Evolutionary conservation across 2,888 invertebrate species (phyloP), one percentile per base, ranked within the genome.

Genomic region (Linnaemya tessellans): DNA sequence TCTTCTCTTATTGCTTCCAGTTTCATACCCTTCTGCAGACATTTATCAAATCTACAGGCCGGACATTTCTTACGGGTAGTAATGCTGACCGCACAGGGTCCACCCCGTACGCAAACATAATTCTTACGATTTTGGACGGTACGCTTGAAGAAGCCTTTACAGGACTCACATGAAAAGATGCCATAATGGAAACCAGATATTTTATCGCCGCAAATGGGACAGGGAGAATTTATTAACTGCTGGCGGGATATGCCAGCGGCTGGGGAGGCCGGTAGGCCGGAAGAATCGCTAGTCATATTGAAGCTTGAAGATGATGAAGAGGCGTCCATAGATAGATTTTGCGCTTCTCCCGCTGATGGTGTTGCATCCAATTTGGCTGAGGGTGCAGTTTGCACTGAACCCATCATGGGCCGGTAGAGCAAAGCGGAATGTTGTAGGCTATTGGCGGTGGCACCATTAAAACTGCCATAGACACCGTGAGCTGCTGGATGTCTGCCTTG

Each of bases 111-210:
- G 91, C 99, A 99, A 90, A 98, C 97, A 93, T 98, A 99, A 92
- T 98, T 97, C 94, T 99, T 99, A 88, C 98, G 95, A 92, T 99
- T 99, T 93, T 99, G 99, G n/a, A 99, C 98, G 22, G 98, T 99
- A 84, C 99, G 94, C 93, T 99, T 99, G 94, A 99, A 99, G 94
- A 99, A 99, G 2, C 98, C 98, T 93, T 99, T 99, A 93, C 99
- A 99, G 22, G 98, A 98, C 92, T 99, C 99, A 93, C 99, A 99
- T 13, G 98, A 98, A 93, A 98, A 98, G 89, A 98, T 98, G 13
- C 99, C 99, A 93, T 99, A 99, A 93, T 99, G 99, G 93, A 98
- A 99, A 38, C 99, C 98, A 88, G 97, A 97, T 91, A 98, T 98
- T 92, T 98, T 97, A 93, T 98, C 98, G 3, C 97, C 98, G 92